These are phyloP conservation scores for Cygnus buccinator DNA, from an alignment of 2,113 vertebrate genomes.

Conservation along the genomic window DNA sequence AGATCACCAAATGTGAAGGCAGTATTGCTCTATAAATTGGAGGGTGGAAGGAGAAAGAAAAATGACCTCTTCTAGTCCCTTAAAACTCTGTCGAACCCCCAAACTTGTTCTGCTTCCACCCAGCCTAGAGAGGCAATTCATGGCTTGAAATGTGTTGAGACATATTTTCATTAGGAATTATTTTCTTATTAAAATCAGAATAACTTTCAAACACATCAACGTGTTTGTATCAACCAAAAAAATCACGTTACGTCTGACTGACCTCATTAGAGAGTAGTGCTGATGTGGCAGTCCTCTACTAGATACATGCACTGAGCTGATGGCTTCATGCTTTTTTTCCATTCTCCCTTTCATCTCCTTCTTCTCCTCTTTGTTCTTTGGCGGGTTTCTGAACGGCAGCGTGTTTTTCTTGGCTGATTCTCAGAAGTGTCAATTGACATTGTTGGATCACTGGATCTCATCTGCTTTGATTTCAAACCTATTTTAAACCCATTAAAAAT, in stretches of 20 bases:
- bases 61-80: not conserved
- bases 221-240: not conserved
- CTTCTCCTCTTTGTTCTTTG: conserved; percentile 2
- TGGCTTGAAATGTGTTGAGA: not conserved
- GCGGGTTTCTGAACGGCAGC: not conserved
- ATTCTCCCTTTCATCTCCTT: not conserved
- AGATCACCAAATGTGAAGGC: not conserved
- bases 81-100: not conserved
- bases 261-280: not conserved
- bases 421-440: not conserved
- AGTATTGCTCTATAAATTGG: not conserved
- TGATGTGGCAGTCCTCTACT: not conserved
- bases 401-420: conserved; percentile 40
- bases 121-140: not conserved
- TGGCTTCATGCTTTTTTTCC: conserved; percentile 13
- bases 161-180: not conserved
- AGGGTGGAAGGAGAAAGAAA: not conserved
- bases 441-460: conserved; percentile 6
- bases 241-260: not conserved
- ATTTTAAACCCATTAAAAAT: conserved; percentile 31
- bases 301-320: not conserved
- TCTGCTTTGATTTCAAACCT: conserved; percentile 45
- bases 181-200: not conserved
- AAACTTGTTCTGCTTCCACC: not conserved
- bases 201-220: not conserved